These are phyloP conservation scores for Fragum fragum DNA, from an alignment of 2,888 invertebrate species.

Conservation along the genomic window DNA sequence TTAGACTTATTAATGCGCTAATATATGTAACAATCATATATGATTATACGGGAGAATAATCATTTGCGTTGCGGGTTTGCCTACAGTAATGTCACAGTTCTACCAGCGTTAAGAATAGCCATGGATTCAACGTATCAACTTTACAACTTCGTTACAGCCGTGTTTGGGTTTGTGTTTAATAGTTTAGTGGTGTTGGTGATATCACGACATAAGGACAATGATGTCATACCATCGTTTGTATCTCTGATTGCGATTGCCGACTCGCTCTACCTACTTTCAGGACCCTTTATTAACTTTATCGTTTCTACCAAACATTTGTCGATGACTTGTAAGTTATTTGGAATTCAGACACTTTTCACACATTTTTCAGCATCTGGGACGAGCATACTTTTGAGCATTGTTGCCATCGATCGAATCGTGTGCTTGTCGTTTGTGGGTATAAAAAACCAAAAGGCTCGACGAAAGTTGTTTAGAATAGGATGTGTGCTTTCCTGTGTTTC, in stretches of 20 bases:
- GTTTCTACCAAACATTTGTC: not conserved
- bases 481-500: not conserved
- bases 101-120: not conserved
- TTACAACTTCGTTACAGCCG: slow-evolving; percentile 11
- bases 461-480: not conserved
- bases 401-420: not conserved
- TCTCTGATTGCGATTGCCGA: slow-evolving; percentile 12
- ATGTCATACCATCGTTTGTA: slow-evolving; percentile 14
- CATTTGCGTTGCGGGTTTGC: not conserved
- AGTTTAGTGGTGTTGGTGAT: not conserved
- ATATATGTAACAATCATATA: not conserved
- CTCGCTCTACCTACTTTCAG: slow-evolving; percentile 4
- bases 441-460: not conserved
- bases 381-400: slow-evolving; percentile 1
- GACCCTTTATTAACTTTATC: slow-evolving; percentile 3
- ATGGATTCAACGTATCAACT: not conserved
- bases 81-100: not conserved
- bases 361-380: slow-evolving; percentile 14
- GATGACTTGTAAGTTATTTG: not conserved
- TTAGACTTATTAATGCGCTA: not conserved
- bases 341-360: slow-evolving; percentile 10
- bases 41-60: not conserved
- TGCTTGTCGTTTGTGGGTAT: not conserved
- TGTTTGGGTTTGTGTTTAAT: not conserved
- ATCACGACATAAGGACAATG: not conserved